Base-by-base conservation (phyloP, 2,797 vertebrate genomes). In the Leuciscus waleckii region DNA sequence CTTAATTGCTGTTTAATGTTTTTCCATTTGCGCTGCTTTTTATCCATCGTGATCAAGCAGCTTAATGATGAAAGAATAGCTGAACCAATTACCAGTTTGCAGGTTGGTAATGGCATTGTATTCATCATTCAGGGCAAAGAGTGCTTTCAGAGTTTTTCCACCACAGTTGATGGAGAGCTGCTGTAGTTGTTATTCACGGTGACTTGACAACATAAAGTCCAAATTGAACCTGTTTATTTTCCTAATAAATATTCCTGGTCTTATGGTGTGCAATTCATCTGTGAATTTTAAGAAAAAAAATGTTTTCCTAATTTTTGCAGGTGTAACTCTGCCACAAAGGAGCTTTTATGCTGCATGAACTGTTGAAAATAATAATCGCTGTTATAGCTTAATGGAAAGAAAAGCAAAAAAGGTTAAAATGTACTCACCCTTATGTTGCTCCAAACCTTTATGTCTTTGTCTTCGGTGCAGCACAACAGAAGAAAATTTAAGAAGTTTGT, bases 1-100 rank as follows among this genome's bases (percentile, higher is more conserved):
- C 56, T 79, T 79, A 84, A 89, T 82, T 86, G 73, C 68, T 65
- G 35, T 87, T 87, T 82, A 84, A 79, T 35, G 78, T 71, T 87
- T 81, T 46, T 65, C 26, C 69, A 74, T 84, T 86, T 69, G 49
- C 58, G 9, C 54, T 17, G 49, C 76, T 74, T 83, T 87, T 81
- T 86, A 86, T 82, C 84, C 32, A 35, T 84, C 56, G 13, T 75
- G 41, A 74, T 43, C 74, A 83, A 87, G 58, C 63, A 71, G 78
- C 82, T 84, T 84, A 79, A 86, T 70, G 61, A 82, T 80, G 71
- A 79, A 87, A 84, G 68, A 86, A 79, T 32, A 61, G 82, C 63
- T 76, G 51, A 75, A 79, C 82, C 74, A 76, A 68, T 88, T 86
- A 89, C 51, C 41, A 83, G 71, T 71, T 10, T 35, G 75, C 63